phyloP scores from a whole-genome alignment of 1,140 invertebrate genomes.

The Drosophila prosaltans region DNA sequence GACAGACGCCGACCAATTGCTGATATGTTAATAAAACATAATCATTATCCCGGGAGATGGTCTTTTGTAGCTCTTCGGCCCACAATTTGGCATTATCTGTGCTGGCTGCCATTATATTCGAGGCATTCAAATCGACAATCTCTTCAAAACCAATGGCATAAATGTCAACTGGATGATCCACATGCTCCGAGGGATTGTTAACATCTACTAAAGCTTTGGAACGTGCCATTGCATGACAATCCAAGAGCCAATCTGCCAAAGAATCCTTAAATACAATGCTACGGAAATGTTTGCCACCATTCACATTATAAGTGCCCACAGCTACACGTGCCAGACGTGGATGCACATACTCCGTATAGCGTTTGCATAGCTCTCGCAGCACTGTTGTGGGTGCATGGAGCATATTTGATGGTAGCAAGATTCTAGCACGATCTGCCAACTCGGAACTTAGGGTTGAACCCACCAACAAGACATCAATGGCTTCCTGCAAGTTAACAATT shows the following conservation, averaged over 20 bases:
- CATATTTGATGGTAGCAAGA: slow-evolving; percentile 93
- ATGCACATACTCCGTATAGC: slow-evolving; percentile 92
- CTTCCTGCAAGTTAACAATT: slow-evolving; percentile 87
- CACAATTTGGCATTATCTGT: slow-evolving; percentile 98
- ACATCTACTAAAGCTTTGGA: slow-evolving; percentile 84
- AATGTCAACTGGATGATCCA: slow-evolving; percentile 91
- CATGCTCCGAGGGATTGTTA: slow-evolving; percentile 81
- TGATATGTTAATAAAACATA: slow-evolving; percentile 97
- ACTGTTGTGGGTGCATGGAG: slow-evolving; percentile 93
- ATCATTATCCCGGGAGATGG: slow-evolving; percentile 91
- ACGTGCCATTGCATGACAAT: slow-evolving; percentile 85
- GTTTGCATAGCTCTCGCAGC: slow-evolving; percentile 91
- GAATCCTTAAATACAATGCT: slow-evolving; percentile 98
- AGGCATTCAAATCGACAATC: slow-evolving; percentile 99
- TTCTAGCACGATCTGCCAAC: slow-evolving; percentile 93
- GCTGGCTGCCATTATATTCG: slow-evolving; percentile 98
- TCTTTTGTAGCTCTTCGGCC: slow-evolving; percentile 97
- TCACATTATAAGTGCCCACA: slow-evolving; percentile 99
- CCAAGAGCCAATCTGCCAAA: slow-evolving; percentile 96
- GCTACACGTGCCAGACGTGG: slow-evolving; percentile 90
- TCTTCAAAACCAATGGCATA: slow-evolving; percentile 99
- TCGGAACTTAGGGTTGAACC: slow-evolving; percentile 96
- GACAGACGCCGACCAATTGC: slow-evolving; percentile 98
- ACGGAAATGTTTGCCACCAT: slow-evolving; percentile 99
- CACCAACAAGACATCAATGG: slow-evolving; percentile 97